Conservation (phyloP, 2,113 vertebrate species). For the Rynchops niger region DNA sequence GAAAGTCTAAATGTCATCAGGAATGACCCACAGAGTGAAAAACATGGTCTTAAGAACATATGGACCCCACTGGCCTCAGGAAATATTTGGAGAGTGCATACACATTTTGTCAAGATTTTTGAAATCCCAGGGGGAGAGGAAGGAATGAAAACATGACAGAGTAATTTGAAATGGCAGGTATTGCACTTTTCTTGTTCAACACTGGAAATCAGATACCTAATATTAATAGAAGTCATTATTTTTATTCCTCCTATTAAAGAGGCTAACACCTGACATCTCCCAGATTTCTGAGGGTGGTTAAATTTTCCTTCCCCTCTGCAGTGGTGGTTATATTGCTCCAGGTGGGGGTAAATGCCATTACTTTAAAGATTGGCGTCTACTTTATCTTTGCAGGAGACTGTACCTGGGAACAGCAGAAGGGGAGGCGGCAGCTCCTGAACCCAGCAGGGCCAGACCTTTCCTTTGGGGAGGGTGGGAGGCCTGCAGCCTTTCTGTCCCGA, state of each 20-base stretch:
- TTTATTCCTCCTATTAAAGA: conserved; percentile 62
- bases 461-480: background rate
- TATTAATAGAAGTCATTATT: conserved; percentile 69
- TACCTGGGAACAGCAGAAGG: background rate
- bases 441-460: background rate
- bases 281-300: conserved; percentile 51
- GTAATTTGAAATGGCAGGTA: conserved; percentile 79
- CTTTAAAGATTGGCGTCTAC: conserved; percentile 44
- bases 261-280: conserved; percentile 49
- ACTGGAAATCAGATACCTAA: conserved; percentile 71
- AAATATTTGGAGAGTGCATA: conserved; percentile 78
- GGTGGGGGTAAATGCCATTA: background rate
- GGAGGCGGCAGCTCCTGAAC: background rate
- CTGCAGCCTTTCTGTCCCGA: accelerated
- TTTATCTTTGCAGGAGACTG: background rate
- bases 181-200: conserved; percentile 61
- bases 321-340: conserved; percentile 15
- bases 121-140: conserved; percentile 67
- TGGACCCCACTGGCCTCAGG: conserved; percentile 80
- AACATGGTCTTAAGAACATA: conserved; percentile 74
- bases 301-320: conserved; percentile 44
- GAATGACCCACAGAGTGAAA: conserved; percentile 67
- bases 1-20: conserved; percentile 67
- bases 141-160: conserved; percentile 75
- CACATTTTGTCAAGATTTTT: conserved; percentile 77